phyloP scores from a whole-genome alignment of 2,797 vertebrate genomes.

The Pitangus sulphuratus region DNA sequence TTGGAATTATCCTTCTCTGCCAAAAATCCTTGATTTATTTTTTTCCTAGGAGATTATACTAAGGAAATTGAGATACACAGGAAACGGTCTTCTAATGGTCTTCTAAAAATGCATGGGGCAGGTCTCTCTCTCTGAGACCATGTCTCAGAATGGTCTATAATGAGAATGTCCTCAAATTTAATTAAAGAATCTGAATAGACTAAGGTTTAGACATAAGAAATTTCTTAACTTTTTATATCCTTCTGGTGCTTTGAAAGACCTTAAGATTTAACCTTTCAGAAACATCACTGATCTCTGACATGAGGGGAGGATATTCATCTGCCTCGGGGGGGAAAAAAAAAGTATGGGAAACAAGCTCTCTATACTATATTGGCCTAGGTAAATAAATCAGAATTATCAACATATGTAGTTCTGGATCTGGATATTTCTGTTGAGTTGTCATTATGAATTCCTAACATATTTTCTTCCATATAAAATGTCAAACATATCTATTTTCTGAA shows the following conservation, averaged over 20 bases:
- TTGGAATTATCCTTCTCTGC: neutral
- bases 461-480: neutral
- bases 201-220: neutral
- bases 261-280: neutral
- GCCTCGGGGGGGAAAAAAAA: neutral
- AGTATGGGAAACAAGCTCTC: neutral
- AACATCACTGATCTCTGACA: neutral
- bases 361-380: neutral
- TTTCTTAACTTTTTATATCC: neutral
- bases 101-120: neutral
- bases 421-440: neutral
- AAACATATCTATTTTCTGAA: neutral
- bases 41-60: neutral
- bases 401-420: neutral
- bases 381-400: neutral
- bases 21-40: neutral
- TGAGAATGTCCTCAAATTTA: neutral
- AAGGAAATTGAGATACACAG: neutral
- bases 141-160: neutral
- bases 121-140: neutral
- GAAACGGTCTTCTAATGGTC: neutral
- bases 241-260: neutral
- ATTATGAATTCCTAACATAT: neutral
- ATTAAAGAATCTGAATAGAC: neutral
- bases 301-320: neutral